Conservation (phyloP, 2,888 invertebrate species). For the Drosophila borealis region DNA sequence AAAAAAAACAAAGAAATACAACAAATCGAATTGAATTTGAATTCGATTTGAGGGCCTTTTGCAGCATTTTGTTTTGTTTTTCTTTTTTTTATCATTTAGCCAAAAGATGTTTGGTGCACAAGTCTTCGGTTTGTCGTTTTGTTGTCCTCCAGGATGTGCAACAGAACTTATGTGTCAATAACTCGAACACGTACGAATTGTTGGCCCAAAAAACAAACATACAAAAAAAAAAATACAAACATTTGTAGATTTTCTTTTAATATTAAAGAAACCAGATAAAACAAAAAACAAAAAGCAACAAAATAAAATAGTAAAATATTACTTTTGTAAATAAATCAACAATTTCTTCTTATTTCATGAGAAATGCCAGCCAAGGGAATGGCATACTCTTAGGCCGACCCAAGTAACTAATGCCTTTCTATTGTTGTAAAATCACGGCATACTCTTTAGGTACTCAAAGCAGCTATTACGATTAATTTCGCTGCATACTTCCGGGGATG, state of each 20-base stretch:
- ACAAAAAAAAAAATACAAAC: constrained; percentile 46
- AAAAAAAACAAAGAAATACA: neutral
- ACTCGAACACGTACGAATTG: constrained; percentile 32
- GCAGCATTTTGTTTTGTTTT: constrained; percentile 45
- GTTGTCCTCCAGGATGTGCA: constrained; percentile 57
- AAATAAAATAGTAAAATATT: constrained; percentile 81
- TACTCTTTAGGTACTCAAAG: too few species aligned
- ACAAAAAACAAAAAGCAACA: constrained; percentile 47
- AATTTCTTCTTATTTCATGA: constrained; percentile 34
- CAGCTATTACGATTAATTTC: neutral
- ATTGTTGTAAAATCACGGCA: too few species aligned
- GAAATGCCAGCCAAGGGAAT: too few species aligned
- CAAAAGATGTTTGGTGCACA: constrained; percentile 44
- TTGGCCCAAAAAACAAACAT: constrained; percentile 44
- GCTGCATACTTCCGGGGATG: neutral
- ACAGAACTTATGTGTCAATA: constrained; percentile 44
- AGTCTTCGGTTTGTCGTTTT: constrained; percentile 59
- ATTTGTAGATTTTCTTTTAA: constrained; percentile 74
- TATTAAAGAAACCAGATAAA: constrained; percentile 59
- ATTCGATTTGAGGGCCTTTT: constrained; percentile 8
- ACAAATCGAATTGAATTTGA: constrained; percentile 16
- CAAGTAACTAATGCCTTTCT: neutral
- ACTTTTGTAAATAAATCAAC: constrained; percentile 75
- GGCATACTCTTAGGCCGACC: neutral
- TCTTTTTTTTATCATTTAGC: constrained; percentile 17